These are phyloP conservation scores for Nemoura dubitans DNA, from an alignment of 2,888 invertebrate species.

Conservation along the genomic window DNA sequence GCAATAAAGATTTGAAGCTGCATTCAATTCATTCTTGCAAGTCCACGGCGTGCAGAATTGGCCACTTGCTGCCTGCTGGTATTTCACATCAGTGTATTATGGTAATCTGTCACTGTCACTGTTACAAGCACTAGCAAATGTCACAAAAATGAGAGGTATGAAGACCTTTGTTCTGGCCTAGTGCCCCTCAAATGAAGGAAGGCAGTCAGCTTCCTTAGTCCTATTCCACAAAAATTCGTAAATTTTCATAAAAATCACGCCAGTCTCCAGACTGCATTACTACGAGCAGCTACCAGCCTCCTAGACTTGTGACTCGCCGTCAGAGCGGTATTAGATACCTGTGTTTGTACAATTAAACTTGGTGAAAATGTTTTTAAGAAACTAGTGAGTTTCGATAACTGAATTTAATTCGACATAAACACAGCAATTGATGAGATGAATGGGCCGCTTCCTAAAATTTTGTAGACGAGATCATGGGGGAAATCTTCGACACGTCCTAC, in stretches of 20 bases:
- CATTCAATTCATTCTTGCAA: constrained; percentile 3
- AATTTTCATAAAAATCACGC: not conserved
- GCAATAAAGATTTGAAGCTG: not conserved
- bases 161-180: not conserved
- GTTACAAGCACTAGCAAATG: not conserved
- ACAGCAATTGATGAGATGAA: constrained; percentile 4
- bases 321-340: not conserved
- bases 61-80: not conserved
- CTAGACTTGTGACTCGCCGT: not conserved
- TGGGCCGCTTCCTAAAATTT: constrained; percentile 10
- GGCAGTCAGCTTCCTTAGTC: not conserved
- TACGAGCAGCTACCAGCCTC: not conserved
- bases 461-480: constrained; percentile 33
- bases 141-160: not conserved
- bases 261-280: not conserved
- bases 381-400: not conserved
- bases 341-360: not conserved
- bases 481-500: constrained; percentile 31
- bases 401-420: not conserved
- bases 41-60: not conserved
- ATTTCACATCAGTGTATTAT: not conserved
- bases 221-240: constrained; percentile 4
- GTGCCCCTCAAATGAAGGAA: not conserved
- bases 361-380: not conserved
- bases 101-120: constrained; percentile 5